A percentile compares a stretch with the other conserved stretches of the same genome.
Conservation (phyloP, 2,113 vertebrate genomes). For the Tenrec ecaudatus region DNA sequence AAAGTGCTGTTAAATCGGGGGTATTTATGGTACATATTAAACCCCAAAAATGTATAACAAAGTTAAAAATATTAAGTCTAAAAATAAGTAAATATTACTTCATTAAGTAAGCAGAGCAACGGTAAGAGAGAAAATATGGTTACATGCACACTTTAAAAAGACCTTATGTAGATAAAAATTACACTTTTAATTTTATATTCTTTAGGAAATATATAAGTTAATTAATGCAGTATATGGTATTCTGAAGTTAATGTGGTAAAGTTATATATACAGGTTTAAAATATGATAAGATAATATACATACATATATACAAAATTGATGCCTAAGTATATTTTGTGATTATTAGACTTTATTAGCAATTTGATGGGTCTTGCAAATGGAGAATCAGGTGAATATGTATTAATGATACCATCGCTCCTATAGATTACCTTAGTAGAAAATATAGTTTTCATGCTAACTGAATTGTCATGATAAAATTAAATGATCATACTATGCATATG, state of each 20-base stretch:
- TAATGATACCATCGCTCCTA: neutral
- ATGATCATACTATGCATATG: neutral
- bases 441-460: neutral
- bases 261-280: neutral
- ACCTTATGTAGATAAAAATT: neutral
- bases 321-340: neutral
- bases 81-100: neutral
- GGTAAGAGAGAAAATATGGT: neutral
- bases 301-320: accelerated
- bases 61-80: neutral
- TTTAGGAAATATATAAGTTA: neutral
- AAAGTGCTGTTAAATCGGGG: conserved; percentile 41
- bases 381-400: neutral
- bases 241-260: neutral
- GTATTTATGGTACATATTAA: neutral
- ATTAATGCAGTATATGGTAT: neutral
- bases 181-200: neutral
- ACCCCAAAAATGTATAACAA: conserved; percentile 25
- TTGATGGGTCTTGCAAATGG: neutral
- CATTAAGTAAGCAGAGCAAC: neutral
- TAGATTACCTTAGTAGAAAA: neutral
- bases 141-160: neutral
- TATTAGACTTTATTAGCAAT: neutral
- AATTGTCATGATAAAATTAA: neutral
- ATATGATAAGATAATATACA: neutral